phyloP scores from a whole-genome alignment of 1,140 invertebrate genomes.

The Colletes latitarsis region DNA sequence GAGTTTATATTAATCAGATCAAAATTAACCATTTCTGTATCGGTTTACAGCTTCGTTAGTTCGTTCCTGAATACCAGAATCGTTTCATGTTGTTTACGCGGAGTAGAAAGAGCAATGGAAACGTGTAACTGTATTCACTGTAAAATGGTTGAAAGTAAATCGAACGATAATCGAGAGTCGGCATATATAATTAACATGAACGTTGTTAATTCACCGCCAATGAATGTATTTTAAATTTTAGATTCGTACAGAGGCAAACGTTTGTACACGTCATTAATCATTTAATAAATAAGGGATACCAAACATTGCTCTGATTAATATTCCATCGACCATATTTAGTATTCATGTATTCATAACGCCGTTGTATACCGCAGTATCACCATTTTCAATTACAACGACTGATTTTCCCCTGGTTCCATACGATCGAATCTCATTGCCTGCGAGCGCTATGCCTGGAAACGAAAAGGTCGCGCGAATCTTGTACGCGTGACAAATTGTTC shows the following conservation, averaged over 20 bases:
- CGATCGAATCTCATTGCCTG: background rate
- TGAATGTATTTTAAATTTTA: constrained; percentile 25
- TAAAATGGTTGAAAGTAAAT: background rate
- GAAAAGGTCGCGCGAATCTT: background rate
- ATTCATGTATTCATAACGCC: constrained; percentile 35
- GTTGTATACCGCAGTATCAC: background rate
- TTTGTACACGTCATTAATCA: constrained; percentile 15
- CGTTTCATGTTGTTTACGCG: too few species aligned
- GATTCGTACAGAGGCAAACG: background rate
- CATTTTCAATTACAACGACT: constrained; percentile 28
- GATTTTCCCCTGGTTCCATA: constrained; percentile 19
- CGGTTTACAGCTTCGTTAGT: too few species aligned
- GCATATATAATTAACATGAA: background rate
- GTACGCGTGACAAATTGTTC: background rate
- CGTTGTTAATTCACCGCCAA: constrained; percentile 2
- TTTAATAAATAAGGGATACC: constrained; percentile 21
- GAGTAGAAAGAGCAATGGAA: background rate
- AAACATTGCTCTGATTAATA: constrained; percentile 33
- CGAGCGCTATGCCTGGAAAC: background rate
- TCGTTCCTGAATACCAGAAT: too few species aligned
- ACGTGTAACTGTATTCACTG: background rate
- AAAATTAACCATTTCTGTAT: too few species aligned
- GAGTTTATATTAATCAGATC: too few species aligned
- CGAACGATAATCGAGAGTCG: background rate
- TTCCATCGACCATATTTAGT: constrained; percentile 3